Evolutionary conservation across 2,113 vertebrate genomes (phyloP), one percentile per base, ranked within the genome.

Genomic region (Cyanoderma ruficeps): DNA sequence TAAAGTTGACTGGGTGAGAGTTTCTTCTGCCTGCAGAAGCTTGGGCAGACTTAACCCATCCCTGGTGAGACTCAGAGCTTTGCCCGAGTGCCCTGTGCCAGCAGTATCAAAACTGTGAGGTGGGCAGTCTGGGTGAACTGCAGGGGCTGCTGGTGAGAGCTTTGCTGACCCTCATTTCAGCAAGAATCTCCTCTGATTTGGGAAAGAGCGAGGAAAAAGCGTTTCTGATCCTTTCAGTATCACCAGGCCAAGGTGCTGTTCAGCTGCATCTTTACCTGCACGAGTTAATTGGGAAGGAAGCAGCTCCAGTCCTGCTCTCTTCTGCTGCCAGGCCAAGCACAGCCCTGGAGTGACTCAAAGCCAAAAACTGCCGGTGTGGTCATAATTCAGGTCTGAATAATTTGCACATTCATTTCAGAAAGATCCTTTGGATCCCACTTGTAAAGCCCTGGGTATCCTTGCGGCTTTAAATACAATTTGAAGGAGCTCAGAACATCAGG

Each of bases 11-110:
- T 59, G 79, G 24, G 13, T 74, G 59, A 60, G 69, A 80, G 41
- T 56, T 74, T 24, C 22, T 82, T 74, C 61, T 95, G 76, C 83
- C 55, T 79, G 18, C 33, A 68, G 47, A 83, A 68, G 52, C 41
- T 52, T 0, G 6, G 80, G 55, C 49, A 65, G 37, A 31, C 19
- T 68, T 72, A 83, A 61, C 60, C 47, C 77, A 63, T 47, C 31
- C 28, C n/a, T 27, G 12, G 21, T 0, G 0, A 71, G 64, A 21
- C 44, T 71, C 0, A 0, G 17, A 13, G n/a, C 33, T 63, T 69
- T 81, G 24, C 69, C 13, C 0, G 6, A 19, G 47, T 24, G 30
- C 20, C 44, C 28, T 10, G 44, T 37, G n/a, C 71, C 68, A 50
- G 13, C 27, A 0, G 0, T 15, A 7, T 12, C 65, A 7, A 52